These are phyloP conservation scores for Allolobophora icterica DNA, from an alignment of 2,888 invertebrate species.

Conservation along the genomic window DNA sequence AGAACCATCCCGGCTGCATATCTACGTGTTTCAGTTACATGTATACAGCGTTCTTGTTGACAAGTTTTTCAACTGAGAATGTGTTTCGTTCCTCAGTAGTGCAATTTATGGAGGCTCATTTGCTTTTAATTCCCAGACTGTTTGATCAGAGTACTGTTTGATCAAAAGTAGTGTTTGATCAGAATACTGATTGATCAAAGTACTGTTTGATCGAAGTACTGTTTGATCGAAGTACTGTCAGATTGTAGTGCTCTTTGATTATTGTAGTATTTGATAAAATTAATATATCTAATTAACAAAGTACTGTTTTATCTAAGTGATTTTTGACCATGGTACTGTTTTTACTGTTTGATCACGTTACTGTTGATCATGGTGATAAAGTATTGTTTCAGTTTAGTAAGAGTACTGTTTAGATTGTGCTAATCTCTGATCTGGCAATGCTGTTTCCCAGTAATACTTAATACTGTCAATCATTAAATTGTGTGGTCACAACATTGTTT, in stretches of 20 bases:
- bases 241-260: too few relatives aligned
- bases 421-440: background rate
- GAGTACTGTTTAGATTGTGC: background rate
- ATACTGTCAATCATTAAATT: background rate
- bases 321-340: too few relatives aligned
- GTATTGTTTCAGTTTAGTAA: background rate
- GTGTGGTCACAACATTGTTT: slow-evolving; percentile 17
- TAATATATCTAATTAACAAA: too few relatives aligned
- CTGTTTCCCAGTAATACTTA: background rate
- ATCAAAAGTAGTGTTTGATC: background rate
- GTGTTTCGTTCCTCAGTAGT: background rate
- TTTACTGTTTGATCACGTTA: too few relatives aligned
- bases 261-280: too few relatives aligned
- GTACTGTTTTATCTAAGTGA: too few relatives aligned
- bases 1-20: background rate
- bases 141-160: background rate
- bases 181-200: background rate
- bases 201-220: background rate
- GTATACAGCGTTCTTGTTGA: background rate
- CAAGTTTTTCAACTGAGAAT: background rate
- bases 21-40: background rate
- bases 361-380: too few relatives aligned
- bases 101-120: background rate
- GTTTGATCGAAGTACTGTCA: background rate
- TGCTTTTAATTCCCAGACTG: background rate